These are phyloP conservation scores for Ellobium chinense DNA, from an alignment of 2,888 invertebrate genomes.

Conservation along the genomic window DNA sequence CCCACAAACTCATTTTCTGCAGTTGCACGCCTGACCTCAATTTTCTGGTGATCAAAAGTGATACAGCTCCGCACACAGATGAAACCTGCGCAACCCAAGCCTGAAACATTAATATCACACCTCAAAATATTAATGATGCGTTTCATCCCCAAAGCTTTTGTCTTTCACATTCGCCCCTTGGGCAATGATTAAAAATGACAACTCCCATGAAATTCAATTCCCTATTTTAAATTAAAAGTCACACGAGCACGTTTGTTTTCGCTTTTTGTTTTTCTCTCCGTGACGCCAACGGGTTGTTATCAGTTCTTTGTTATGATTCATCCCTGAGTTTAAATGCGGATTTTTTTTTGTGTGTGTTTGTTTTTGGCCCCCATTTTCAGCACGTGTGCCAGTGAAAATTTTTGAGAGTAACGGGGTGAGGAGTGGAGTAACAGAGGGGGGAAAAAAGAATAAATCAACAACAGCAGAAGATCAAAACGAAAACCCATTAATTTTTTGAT, in stretches of 20 bases:
- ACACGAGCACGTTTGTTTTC: not conserved
- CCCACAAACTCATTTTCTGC: too few relatives aligned
- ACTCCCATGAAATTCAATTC: conserved; percentile 24
- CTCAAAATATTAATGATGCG: too few relatives aligned
- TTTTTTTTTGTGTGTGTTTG: too few relatives aligned
- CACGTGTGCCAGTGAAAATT: not conserved
- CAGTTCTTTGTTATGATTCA: not conserved
- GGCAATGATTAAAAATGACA: not conserved
- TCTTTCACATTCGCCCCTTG: not conserved
- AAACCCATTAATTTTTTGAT: not conserved
- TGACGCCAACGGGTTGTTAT: not conserved
- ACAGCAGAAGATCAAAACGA: not conserved
- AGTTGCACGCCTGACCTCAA: too few relatives aligned
- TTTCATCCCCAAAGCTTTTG: too few relatives aligned
- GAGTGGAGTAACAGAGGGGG: not conserved
- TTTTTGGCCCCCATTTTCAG: not conserved
- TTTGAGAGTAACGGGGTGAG: not conserved
- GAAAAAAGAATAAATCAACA: not conserved
- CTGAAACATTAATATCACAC: too few relatives aligned
- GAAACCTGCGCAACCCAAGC: too few relatives aligned
- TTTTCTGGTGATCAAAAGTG: too few relatives aligned
- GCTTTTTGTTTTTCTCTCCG: not conserved
- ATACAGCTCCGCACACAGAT: too few relatives aligned
- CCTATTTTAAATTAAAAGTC: conserved; percentile 22
- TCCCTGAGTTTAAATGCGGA: not conserved